phyloP scores from a whole-genome alignment of 2,113 vertebrate genomes.

The Patagioenas fasciata region DNA sequence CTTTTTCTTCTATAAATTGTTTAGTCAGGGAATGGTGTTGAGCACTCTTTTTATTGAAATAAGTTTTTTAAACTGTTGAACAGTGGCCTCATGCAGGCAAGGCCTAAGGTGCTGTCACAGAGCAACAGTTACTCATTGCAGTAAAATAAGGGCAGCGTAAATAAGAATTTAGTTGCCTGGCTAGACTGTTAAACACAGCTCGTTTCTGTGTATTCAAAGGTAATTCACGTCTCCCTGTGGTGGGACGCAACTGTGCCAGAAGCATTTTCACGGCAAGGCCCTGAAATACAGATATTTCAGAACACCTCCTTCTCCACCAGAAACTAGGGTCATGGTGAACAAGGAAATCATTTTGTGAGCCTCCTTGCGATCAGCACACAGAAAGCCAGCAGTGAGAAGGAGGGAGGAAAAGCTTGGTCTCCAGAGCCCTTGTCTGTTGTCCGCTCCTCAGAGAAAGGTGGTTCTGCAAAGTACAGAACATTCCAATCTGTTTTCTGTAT shows the following conservation, averaged over 20 bases:
- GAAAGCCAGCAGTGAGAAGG: neutral
- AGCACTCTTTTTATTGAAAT: neutral
- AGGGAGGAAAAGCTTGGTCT: neutral
- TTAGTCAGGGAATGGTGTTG: neutral
- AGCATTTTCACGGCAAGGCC: neutral
- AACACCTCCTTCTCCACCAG: neutral
- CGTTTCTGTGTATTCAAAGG: neutral
- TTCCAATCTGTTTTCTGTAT: neutral
- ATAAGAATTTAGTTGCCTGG: neutral
- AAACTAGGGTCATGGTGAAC: neutral
- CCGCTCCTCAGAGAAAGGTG: neutral
- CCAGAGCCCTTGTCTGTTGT: neutral
- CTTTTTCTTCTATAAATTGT: neutral
- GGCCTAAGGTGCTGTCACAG: neutral
- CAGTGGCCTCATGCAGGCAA: neutral
- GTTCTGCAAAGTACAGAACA: neutral
- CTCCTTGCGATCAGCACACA: neutral
- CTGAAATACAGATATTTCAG: neutral
- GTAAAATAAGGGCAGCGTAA: neutral
- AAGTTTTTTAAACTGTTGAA: neutral
- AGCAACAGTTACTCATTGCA: neutral
- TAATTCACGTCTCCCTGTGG: neutral
- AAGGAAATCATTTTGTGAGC: neutral
- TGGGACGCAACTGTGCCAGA: neutral
- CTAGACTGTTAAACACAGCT: neutral